A percentile compares a stretch with the other conserved stretches of the same genome.
Conservation (phyloP, 1,140 invertebrate species). For the Ips nitidus region DNA sequence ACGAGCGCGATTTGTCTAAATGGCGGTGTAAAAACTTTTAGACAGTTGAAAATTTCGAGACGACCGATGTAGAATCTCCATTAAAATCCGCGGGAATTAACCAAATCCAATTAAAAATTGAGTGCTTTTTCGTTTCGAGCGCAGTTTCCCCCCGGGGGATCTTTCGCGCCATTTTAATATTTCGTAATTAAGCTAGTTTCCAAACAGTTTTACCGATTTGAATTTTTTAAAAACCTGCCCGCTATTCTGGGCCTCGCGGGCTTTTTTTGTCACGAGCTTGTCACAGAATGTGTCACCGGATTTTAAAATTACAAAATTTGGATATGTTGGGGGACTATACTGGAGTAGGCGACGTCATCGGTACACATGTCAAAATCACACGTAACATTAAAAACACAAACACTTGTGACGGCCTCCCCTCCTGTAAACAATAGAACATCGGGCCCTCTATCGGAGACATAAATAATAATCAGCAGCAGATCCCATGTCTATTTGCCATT, state of each 20-base stretch:
- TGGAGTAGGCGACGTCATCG: not conserved
- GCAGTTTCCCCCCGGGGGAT: conserved; percentile 5
- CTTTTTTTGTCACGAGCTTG: not conserved
- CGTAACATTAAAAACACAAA: conserved; percentile 49
- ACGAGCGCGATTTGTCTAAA: conserved; percentile 14
- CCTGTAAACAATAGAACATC: conserved; percentile 31
- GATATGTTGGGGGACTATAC: too few species aligned
- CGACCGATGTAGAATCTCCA: conserved; percentile 53
- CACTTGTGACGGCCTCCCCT: conserved; percentile 37
- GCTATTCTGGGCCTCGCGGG: too few species aligned
- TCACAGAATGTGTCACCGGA: not conserved
- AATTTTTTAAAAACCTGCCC: not conserved
- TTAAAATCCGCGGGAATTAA: conserved; percentile 54
- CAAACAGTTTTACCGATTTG: conserved; percentile 1
- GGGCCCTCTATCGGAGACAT: conserved; percentile 38
- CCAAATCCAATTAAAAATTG: conserved; percentile 55
- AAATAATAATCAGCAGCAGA: conserved; percentile 50
- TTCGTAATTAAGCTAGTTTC: conserved; percentile 32
- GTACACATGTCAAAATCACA: conserved; percentile 49
- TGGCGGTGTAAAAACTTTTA: conserved; percentile 29
- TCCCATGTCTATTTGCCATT: conserved; percentile 48
- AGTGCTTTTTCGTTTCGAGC: conserved; percentile 53
- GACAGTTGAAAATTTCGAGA: conserved; percentile 41
- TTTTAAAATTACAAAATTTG: too few species aligned
- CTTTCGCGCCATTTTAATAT: conserved; percentile 29